Evolutionary conservation across 1,140 invertebrate species (phyloP), one percentile per base, ranked within the genome.

Genomic region (Saxidomus purpurata): DNA sequence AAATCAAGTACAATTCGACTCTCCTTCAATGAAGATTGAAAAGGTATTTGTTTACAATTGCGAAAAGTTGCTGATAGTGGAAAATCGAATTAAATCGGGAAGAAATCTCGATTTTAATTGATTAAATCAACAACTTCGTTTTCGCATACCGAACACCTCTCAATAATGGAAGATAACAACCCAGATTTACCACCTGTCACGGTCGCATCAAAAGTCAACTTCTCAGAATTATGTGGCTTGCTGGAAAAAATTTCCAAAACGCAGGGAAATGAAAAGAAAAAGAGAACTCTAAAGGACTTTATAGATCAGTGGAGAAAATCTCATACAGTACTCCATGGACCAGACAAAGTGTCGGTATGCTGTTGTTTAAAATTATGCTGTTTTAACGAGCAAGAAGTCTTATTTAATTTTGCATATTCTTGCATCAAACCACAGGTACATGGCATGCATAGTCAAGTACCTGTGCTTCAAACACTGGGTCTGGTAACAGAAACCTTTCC

Each of bases 181-280:
- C 34, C 9, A 38, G 67, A 71, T 40, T 13, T 38, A 71, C 67
- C 34, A 38, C 17, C 67, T 71, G 67, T 71, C 36, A 90, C 91
- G n/a, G 93, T 95, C 25, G 94, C 95, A n/a, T 92, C 93, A 15
- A 92, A 94, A 90, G 94, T 95, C 31, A 82, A 93, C 28, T 96
- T 95, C 91, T 90, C 92, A 74, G 93, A 95, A 80, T 84, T 96
- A 22, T 93, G 92, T 92, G 94, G 92, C n/a, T 87, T 96, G 28
- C 87, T 95, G 36, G 97, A 97, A 92, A 96, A 96, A 92, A 95
- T 97, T n/a, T 91, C 90, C 17, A 95, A 94, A 89, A 92, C 94
- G 15, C 92, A 94, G 81, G 96, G 95, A 61, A 95, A 93, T 95
- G 87, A 96, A 95, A 93, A 97, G 96, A 95, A 94, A 93, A 92